Evolutionary conservation across 2,888 invertebrate genomes (phyloP).

Genomic region (Drosophila paracracens): DNA sequence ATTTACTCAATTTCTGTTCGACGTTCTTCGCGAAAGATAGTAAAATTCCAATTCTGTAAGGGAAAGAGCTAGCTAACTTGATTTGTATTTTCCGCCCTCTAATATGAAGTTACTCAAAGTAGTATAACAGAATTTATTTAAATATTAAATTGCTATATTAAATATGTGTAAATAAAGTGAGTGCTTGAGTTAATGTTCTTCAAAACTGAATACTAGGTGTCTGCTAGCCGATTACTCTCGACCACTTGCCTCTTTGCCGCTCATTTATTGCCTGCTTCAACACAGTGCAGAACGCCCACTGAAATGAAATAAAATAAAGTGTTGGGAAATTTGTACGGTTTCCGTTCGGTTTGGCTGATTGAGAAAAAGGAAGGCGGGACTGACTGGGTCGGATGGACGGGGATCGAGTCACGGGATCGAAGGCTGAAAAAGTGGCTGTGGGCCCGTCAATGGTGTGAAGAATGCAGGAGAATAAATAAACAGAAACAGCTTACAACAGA

Average conservation of each 20-base stretch:
- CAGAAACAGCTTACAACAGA: slow-evolving; percentile 25
- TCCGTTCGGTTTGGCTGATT: slow-evolving; percentile 49
- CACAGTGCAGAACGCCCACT: slow-evolving; percentile 37
- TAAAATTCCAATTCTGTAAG: background rate
- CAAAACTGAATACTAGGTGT: background rate
- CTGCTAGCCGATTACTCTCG: background rate
- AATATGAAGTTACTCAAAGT: background rate
- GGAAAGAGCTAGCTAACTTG: background rate
- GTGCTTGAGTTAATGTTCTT: background rate
- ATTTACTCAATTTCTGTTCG: background rate
- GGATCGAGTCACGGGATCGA: slow-evolving; percentile 13
- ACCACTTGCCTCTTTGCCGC: background rate
- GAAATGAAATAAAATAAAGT: slow-evolving; percentile 81
- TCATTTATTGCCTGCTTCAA: slow-evolving; percentile 36
- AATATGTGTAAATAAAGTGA: background rate
- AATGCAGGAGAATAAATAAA: slow-evolving; percentile 49
- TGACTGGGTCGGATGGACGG: slow-evolving; percentile 2
- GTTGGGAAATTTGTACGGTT: slow-evolving; percentile 65
- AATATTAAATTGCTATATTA: background rate
- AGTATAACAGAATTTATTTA: background rate
- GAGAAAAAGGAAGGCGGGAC: slow-evolving; percentile 11
- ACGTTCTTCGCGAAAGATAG: background rate
- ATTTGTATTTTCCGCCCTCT: background rate
- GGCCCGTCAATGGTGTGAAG: slow-evolving; percentile 64
- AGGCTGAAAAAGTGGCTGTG: slow-evolving; percentile 30